Conservation (phyloP, 1,140 invertebrate species). For the Philotrypesis tridentata region DNA sequence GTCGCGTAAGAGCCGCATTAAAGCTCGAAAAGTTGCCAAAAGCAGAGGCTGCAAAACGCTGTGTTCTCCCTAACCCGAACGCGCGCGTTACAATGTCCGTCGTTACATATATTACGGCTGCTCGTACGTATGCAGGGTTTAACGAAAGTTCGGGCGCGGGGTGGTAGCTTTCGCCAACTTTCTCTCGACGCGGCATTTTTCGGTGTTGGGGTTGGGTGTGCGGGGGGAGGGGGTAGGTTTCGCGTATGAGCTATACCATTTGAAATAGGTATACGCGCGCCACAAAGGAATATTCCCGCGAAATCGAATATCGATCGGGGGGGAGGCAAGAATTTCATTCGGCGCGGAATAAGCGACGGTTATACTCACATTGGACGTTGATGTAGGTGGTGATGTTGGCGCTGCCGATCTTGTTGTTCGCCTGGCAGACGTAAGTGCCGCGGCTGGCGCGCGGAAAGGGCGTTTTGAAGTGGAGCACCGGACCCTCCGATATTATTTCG, state of each 20-base stretch:
- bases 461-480: constrained; percentile 76
- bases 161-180: too few relatives aligned
- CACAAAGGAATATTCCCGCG: not conserved
- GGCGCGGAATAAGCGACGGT: constrained; percentile 10
- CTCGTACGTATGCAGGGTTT: too few relatives aligned
- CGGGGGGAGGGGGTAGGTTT: too few relatives aligned
- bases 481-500: constrained; percentile 73
- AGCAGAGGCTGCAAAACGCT: not conserved
- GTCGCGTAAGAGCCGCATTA: not conserved
- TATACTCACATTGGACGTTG: constrained; percentile 87
- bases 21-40: not conserved
- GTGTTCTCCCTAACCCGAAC: not conserved
- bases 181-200: too few relatives aligned
- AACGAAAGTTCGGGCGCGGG: too few relatives aligned
- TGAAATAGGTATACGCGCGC: not conserved
- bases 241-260: too few relatives aligned
- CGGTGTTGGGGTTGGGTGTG: too few relatives aligned
- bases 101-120: not conserved
- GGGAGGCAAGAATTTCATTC: not conserved
- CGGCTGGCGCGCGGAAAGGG: constrained; percentile 77
- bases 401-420: constrained; percentile 84
- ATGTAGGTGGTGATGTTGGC: constrained; percentile 79
- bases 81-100: not conserved
- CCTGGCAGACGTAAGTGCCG: constrained; percentile 85
- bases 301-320: not conserved